phyloP scores from a whole-genome alignment of 2,888 invertebrate species.

The Mimumesa dahlbomi region DNA sequence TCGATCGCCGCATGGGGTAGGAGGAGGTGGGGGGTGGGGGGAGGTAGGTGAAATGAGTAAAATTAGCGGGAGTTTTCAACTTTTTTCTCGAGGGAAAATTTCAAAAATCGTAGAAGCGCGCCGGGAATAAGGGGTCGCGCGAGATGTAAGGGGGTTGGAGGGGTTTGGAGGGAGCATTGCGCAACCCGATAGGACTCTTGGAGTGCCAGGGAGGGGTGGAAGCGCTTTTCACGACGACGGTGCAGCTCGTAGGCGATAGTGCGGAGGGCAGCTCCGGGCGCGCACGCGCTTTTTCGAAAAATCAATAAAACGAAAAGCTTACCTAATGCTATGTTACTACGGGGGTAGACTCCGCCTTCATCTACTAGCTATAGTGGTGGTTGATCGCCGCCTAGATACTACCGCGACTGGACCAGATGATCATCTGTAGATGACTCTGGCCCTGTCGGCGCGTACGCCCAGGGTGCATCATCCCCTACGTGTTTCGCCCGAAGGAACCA shows the following conservation, averaged over 20 bases:
- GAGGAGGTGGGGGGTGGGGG: no score
- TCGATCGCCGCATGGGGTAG: slow-evolving; percentile 18
- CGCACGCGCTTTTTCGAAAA: slow-evolving; percentile 81
- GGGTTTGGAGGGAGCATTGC: slow-evolving; percentile 49
- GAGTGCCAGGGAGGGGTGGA: slow-evolving; percentile 56
- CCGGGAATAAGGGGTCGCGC: slow-evolving; percentile 22
- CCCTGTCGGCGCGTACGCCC: slow-evolving; percentile 50
- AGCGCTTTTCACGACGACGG: slow-evolving; percentile 72
- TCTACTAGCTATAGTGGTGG: slow-evolving; percentile 76
- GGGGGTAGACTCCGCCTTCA: slow-evolving; percentile 79
- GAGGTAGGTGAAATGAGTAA: no score
- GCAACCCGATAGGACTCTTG: slow-evolving; percentile 61
- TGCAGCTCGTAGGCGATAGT: slow-evolving; percentile 77
- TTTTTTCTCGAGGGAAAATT: slow-evolving; percentile 34
- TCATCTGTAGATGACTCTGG: slow-evolving; percentile 76
- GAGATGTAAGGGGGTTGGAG: slow-evolving; percentile 12
- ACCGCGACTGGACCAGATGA: slow-evolving; percentile 73
- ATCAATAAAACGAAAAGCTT: slow-evolving; percentile 81
- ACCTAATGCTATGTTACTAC: slow-evolving; percentile 78
- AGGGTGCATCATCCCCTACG: slow-evolving; percentile 69
- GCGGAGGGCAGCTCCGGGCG: slow-evolving; percentile 75
- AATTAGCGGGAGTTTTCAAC: slow-evolving; percentile 30
- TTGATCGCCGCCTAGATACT: slow-evolving; percentile 75
- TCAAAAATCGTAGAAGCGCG: slow-evolving; percentile 52
- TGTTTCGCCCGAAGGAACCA: slow-evolving; percentile 7